Percentiles rank a stretch among this genome's conserved stretches.
Conservation (phyloP, 2,113 vertebrate species). For the Pedionomus torquatus region DNA sequence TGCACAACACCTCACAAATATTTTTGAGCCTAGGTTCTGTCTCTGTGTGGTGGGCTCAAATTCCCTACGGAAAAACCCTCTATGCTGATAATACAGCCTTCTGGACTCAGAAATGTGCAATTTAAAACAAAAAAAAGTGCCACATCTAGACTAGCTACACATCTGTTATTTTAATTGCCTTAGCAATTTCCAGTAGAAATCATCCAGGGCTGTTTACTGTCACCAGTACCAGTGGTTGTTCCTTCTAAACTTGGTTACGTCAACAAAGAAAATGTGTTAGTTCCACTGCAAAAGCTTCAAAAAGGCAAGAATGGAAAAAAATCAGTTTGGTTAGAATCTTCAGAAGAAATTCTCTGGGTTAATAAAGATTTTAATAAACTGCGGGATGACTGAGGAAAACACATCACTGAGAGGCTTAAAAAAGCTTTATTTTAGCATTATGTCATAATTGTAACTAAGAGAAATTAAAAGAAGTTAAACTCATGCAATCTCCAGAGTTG, state of each 20-base stretch:
- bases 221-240: background rate
- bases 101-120: background rate
- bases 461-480: background rate
- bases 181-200: background rate
- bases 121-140: background rate
- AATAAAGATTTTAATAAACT: background rate
- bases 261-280: background rate
- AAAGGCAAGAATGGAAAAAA: background rate
- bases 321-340: background rate
- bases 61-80: background rate
- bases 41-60: background rate
- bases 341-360: background rate
- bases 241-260: background rate
- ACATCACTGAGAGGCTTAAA: background rate
- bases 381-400: background rate
- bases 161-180: background rate
- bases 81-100: background rate
- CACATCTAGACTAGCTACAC: background rate
- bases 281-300: background rate
- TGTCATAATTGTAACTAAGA: background rate
- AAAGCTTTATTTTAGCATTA: background rate
- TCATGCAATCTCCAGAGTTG: background rate
- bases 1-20: background rate
- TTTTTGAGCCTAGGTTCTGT: background rate
- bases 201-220: background rate